Conservation (phyloP, 2,113 vertebrate genomes). For the Herpetotheres cachinnans region DNA sequence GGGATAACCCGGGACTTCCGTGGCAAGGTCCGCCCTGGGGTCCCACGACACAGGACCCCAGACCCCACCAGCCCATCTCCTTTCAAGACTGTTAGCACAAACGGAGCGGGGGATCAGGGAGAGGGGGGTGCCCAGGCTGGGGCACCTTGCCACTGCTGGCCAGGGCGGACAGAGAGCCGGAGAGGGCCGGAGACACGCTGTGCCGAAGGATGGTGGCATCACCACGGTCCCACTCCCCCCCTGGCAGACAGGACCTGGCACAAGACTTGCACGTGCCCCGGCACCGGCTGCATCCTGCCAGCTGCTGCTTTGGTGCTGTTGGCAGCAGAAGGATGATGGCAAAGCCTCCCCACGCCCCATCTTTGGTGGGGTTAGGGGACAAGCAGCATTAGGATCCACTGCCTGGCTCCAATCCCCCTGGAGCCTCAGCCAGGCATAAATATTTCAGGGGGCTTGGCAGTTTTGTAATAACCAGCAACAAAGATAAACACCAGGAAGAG, state of each 20-base stretch:
- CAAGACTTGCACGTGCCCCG: accelerated
- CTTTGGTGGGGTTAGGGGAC: background rate
- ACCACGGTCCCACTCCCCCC: accelerated
- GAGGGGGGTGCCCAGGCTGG: background rate
- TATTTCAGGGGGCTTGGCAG: slow-evolving; percentile 62
- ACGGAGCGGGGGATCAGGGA: accelerated
- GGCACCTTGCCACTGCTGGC: accelerated
- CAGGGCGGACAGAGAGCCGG: accelerated
- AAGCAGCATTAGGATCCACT: background rate
- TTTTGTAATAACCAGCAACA: slow-evolving; percentile 58
- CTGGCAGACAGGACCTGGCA: background rate
- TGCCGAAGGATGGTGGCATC: background rate
- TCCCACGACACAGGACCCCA: background rate
- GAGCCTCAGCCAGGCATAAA: slow-evolving; percentile 39
- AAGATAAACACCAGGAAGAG: slow-evolving; percentile 64
- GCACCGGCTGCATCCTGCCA: accelerated
- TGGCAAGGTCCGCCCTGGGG: background rate
- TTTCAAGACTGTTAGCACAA: background rate
- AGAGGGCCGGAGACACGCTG: too few relatives aligned
- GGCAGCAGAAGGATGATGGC: background rate
- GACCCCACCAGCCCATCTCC: accelerated
- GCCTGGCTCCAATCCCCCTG: background rate
- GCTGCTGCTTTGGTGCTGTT: background rate
- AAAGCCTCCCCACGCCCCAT: background rate
- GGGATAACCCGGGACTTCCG: accelerated